These are phyloP conservation scores for Whitmania pigra DNA, from an alignment of 1,140 invertebrate genomes.

Conservation along the genomic window DNA sequence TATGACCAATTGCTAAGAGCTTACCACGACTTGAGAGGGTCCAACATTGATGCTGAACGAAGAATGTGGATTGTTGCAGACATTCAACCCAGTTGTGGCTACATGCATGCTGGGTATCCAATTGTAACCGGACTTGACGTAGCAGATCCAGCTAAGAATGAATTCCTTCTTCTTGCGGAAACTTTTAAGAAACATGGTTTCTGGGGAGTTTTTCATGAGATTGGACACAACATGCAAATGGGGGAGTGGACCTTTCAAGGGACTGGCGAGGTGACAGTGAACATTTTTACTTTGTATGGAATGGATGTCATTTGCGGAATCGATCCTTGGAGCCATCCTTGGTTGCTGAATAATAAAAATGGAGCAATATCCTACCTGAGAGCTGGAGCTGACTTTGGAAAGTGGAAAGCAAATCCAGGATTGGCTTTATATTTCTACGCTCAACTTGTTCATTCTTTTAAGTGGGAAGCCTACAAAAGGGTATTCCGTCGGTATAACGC, in stretches of 20 bases:
- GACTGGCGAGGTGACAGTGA: conserved; percentile 28
- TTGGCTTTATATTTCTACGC: conserved; percentile 25
- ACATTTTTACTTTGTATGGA: conserved; percentile 31
- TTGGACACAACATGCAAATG: conserved; percentile 31
- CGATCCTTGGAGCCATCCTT: conserved; percentile 27
- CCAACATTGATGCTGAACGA: conserved; percentile 18
- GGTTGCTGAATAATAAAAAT: conserved; percentile 20
- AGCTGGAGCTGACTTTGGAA: conserved; percentile 24
- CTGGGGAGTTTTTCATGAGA: conserved; percentile 30
- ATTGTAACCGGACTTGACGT: conserved; percentile 30
- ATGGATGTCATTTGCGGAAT: conserved; percentile 26
- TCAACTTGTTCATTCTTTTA: conserved; percentile 25
- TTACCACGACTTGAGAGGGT: conserved; percentile 26
- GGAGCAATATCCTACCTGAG: conserved; percentile 21
- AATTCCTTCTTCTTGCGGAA: conserved; percentile 23
- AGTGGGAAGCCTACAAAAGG: conserved; percentile 25
- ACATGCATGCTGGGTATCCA: conserved; percentile 31
- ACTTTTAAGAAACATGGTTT: conserved; percentile 23
- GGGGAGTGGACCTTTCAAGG: conserved; percentile 28
- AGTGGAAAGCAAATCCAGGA: conserved; percentile 23
- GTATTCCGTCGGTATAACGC: conserved; percentile 24
- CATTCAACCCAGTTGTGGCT: conserved; percentile 24
- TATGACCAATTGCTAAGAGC: conserved; percentile 26
- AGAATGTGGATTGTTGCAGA: conserved; percentile 25
- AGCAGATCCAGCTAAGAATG: conserved; percentile 22